Evolutionary conservation across 2,113 vertebrate genomes (phyloP).

Genomic region (Myrmophylax atrothorax): DNA sequence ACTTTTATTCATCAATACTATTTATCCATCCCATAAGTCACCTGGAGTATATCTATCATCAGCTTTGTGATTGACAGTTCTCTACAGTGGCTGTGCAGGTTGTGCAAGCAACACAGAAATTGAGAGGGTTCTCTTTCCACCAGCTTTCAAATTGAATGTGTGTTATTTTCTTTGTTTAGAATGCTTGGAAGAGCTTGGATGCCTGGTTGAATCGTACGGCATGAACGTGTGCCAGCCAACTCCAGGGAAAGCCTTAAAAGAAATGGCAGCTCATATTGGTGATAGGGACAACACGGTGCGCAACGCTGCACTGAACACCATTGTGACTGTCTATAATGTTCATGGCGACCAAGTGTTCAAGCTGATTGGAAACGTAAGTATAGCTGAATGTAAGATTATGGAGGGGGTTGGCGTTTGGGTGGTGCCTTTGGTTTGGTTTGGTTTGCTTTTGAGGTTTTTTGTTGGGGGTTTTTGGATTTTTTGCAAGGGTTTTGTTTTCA

Average conservation of each 20-base stretch:
- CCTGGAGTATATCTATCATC: neutral
- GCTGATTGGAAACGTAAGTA: constrained; percentile 95
- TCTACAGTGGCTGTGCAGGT: neutral
- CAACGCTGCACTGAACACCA: constrained; percentile 95
- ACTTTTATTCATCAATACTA: neutral
- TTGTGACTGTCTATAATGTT: constrained; percentile 93
- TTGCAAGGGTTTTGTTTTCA: neutral
- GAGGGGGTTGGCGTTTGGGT: neutral
- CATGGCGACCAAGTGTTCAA: constrained; percentile 97
- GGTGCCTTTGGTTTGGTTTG: neutral
- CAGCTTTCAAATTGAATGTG: neutral
- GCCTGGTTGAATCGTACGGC: constrained; percentile 91
- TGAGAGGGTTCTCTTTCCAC: neutral
- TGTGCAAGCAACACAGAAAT: neutral
- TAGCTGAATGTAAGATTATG: neutral
- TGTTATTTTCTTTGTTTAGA: constrained; percentile 74
- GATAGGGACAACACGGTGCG: constrained; percentile 95
- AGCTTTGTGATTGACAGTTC: neutral
- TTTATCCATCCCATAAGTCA: neutral
- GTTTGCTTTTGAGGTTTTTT: neutral
- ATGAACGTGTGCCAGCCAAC: constrained; percentile 98
- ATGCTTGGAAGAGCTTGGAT: constrained; percentile 95
- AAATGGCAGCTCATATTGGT: constrained; percentile 94
- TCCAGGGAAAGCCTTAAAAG: constrained; percentile 93
- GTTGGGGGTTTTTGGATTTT: neutral